Conservation (phyloP, 1,140 invertebrate species). For the Holotrichia oblita region DNA sequence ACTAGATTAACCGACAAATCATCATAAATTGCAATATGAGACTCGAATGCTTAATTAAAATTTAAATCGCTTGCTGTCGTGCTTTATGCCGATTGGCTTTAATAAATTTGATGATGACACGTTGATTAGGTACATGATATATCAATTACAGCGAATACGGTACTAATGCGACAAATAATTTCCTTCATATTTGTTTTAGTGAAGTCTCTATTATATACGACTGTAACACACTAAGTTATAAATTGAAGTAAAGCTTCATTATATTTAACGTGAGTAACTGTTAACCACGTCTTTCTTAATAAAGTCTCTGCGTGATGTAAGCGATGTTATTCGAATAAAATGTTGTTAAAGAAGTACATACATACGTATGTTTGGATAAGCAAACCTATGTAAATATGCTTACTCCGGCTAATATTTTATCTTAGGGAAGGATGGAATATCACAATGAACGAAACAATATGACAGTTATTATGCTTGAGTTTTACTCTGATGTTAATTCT, state of each 20-base stretch:
- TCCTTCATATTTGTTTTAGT: neutral
- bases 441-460: too few relatives aligned
- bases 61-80: neutral
- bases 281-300: neutral
- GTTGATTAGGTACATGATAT: slow-evolving; percentile 23
- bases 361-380: too few relatives aligned
- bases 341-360: too few relatives aligned
- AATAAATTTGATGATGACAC: slow-evolving; percentile 30
- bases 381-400: too few relatives aligned
- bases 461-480: too few relatives aligned
- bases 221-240: neutral
- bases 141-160: slow-evolving; percentile 20
- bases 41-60: slow-evolving; percentile 21
- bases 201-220: slow-evolving; percentile 15
- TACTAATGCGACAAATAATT: slow-evolving; percentile 2
- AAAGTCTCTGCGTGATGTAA: neutral
- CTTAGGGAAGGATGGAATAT: too few relatives aligned
- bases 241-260: neutral
- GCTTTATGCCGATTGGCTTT: neutral
- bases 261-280: neutral
- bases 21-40: neutral
- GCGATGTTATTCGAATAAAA: too few relatives aligned
- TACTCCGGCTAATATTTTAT: too few relatives aligned
- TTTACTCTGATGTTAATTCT: too few relatives aligned
- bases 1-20: neutral